phyloP scores from a whole-genome alignment of 1,140 invertebrate species.

The Drosophila pandora region DNA sequence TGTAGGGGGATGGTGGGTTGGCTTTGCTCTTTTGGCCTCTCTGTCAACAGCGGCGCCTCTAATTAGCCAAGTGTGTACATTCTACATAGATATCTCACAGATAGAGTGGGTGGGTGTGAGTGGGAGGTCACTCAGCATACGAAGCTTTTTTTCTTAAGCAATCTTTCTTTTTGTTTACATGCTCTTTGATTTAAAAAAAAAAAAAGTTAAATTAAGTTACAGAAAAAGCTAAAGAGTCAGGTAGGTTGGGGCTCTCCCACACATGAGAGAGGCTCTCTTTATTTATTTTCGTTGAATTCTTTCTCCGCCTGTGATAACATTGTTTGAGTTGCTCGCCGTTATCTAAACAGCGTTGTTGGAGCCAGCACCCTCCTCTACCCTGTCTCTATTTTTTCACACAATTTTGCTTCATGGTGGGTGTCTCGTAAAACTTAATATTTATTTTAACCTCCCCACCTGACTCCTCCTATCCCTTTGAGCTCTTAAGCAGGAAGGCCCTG shows the following conservation, averaged over 20 bases:
- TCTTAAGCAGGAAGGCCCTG: neutral
- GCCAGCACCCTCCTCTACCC: neutral
- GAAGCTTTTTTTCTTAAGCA: constrained; percentile 16
- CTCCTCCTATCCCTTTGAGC: neutral
- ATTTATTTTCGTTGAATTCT: neutral
- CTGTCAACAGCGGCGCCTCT: constrained; percentile 65
- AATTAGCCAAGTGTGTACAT: constrained; percentile 32
- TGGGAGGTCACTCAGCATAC: constrained; percentile 57
- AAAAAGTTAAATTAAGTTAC: constrained; percentile 13
- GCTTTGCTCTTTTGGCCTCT: constrained; percentile 42
- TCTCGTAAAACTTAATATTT: constrained; percentile 32
- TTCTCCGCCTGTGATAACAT: constrained; percentile 31
- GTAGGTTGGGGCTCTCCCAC: neutral
- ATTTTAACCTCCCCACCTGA: constrained; percentile 2
- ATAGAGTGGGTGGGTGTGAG: constrained; percentile 3
- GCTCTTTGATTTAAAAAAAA: constrained; percentile 35
- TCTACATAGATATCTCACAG: constrained; percentile 11
- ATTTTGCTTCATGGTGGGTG: constrained; percentile 10
- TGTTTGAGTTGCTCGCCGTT: constrained; percentile 42
- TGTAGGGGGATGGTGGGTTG: neutral
- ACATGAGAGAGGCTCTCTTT: constrained; percentile 2
- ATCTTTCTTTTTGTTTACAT: constrained; percentile 47
- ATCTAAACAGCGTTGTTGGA: constrained; percentile 25
- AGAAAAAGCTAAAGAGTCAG: constrained; percentile 8
- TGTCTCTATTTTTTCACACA: neutral